These are phyloP conservation scores for Cheilosia vernalis DNA, from an alignment of 2,888 invertebrate genomes.

Conservation along the genomic window DNA sequence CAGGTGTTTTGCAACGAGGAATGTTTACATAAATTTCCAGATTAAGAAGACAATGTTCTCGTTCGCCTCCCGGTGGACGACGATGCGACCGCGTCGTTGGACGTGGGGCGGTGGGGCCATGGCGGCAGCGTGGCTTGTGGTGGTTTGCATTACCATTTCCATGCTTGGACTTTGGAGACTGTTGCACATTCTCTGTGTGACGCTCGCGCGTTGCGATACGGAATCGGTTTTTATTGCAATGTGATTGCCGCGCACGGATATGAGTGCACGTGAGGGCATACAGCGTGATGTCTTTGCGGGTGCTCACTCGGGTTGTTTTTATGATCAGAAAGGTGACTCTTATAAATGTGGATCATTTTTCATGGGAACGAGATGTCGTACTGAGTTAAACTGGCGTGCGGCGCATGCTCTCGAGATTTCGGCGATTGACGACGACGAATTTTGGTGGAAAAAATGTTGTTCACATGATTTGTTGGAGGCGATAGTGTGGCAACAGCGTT, in stretches of 20 bases:
- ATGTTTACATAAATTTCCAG: conserved; percentile 75
- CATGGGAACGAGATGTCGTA: conserved; percentile 53
- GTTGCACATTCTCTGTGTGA: conserved; percentile 51
- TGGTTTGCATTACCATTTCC: conserved; percentile 2
- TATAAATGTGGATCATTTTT: conserved; percentile 65
- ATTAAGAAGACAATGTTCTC: conserved; percentile 72
- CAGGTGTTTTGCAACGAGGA: conserved; percentile 75
- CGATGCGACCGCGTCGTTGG: conserved; percentile 18
- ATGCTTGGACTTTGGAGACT: not conserved
- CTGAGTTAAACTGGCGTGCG: conserved; percentile 26
- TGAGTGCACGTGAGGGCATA: conserved; percentile 43
- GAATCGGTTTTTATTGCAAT: conserved; percentile 68
- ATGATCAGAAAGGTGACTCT: conserved; percentile 37
- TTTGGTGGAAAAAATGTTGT: conserved; percentile 16
- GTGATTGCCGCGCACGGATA: conserved; percentile 59
- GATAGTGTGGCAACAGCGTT: conserved; percentile 6
- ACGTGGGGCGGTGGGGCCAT: conserved; percentile 35
- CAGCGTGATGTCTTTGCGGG: conserved; percentile 49
- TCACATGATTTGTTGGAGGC: not conserved
- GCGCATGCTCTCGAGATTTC: conserved; percentile 17
- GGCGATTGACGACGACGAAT: conserved; percentile 14
- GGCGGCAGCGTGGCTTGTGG: conserved; percentile 26
- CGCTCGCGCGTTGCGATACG: conserved; percentile 60
- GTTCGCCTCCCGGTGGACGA: conserved; percentile 19
- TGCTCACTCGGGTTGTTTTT: conserved; percentile 12